Evolutionary conservation across 2,113 vertebrate species (phyloP), one percentile per base, ranked within the genome.

Genomic region (Sinocyclocheilus anophthalmus): DNA sequence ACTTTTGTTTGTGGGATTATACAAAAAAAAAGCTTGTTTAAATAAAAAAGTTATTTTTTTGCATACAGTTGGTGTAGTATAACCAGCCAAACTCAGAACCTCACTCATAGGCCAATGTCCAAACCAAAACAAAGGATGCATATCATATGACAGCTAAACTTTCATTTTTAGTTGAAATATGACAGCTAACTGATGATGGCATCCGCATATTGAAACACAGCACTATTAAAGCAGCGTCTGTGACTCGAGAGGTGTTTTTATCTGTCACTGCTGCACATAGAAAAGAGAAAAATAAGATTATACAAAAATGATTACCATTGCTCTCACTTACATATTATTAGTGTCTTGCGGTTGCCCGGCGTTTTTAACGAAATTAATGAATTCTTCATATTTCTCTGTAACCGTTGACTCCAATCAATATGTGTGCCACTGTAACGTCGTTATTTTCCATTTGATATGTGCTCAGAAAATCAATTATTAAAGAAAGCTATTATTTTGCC

Each of bases 401-500:
- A 87, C 84, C 89, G 86, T 61, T 92, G 90, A 93, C 91, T 87
- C 18, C 22, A 88, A 85, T 90, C 92, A 88, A 93, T 93, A 94
- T 93, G 91, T 73, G 87, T 90, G 92, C 90, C 80, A 87, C 87
- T 90, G 89, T 86, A 85, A 87, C 87, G 87, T 89, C 87, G 78
- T 92, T 90, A 89, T 88, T 90, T 92, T 90, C 91, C 89, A 90
- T 90, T 88, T 89, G 91, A 88, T 91, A 93, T 94, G 92, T 91
- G 91, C 90, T 91, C 85, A 30, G 89, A 88, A 86, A 92, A 94
- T 95, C 92, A 93, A 94, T 95, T 94, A 94, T 94, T 95, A 91
- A 95, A 93, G 87, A 92, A 91, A 90, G 93, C 90, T 87, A 89
- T 79, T 89, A 92, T 94, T 94, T 93, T 93, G 91, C 88, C 84